phyloP scores from a whole-genome alignment of 2,113 vertebrate species.

The Rhinoderma darwinii region DNA sequence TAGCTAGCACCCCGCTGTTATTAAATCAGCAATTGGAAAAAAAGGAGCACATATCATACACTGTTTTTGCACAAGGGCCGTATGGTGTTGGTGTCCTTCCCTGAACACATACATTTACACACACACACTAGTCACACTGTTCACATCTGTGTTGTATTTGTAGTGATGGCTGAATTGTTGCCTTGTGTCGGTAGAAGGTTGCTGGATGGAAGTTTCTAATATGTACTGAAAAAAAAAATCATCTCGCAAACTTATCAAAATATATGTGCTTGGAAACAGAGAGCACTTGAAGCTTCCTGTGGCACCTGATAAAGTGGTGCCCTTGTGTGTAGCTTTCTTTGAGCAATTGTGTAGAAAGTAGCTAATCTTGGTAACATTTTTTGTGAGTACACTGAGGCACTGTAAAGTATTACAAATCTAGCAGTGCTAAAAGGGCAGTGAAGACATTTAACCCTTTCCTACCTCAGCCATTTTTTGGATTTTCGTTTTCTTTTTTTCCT shows the following conservation, averaged over 20 bases:
- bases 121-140: no score
- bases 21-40: no score
- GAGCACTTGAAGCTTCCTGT: slow-evolving; percentile 1
- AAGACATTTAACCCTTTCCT: not conserved
- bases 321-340: slow-evolving; percentile 14
- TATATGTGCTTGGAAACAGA: not conserved
- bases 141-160: no score
- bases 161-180: not conserved
- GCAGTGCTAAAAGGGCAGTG: not conserved
- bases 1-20: no score
- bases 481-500: no score
- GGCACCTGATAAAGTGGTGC: not conserved
- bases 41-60: no score
- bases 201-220: not conserved
- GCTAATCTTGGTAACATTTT: slow-evolving; percentile 21
- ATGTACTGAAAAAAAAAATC: not conserved
- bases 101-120: no score
- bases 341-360: not conserved
- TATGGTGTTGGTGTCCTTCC: no score
- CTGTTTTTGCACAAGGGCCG: no score
- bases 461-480: no score
- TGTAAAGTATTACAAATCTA: not conserved
- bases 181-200: not conserved
- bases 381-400: not conserved
- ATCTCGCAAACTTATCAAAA: not conserved